These are phyloP conservation scores for Galleria mellonella DNA, from an alignment of 1,140 invertebrate species.

Conservation along the genomic window DNA sequence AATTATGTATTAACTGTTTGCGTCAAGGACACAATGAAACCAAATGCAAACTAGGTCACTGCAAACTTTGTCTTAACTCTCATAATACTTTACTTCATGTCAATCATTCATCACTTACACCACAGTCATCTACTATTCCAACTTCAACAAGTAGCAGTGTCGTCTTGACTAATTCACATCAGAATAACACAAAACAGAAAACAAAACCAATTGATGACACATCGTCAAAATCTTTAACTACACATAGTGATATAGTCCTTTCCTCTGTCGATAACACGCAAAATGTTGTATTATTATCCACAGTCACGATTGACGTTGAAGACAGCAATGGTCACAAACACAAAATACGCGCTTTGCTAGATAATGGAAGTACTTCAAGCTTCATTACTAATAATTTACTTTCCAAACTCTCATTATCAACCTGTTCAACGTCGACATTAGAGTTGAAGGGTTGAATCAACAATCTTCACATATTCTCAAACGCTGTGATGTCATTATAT, in stretches of 20 bases:
- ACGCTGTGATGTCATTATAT: conserved; percentile 21
- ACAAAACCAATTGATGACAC: no score
- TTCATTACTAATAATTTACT: background rate
- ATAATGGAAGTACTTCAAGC: conserved; percentile 2
- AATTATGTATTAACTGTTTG: conserved; percentile 15
- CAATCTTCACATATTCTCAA: conserved; percentile 19
- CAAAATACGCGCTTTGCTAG: background rate
- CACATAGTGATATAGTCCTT: no score
- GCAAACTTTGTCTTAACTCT: conserved; percentile 13
- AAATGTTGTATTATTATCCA: conserved; percentile 24
- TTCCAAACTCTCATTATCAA: background rate
- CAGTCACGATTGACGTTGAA: conserved; percentile 20
- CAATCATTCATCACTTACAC: background rate
- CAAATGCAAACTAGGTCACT: conserved; percentile 5
- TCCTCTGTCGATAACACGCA: no score
- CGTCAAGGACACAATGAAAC: conserved; percentile 4
- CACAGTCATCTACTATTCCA: no score
- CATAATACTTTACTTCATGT: conserved; percentile 21
- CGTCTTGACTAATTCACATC: conserved; percentile 7
- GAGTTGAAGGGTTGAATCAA: conserved; percentile 24
- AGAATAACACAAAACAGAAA: no score
- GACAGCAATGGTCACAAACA: background rate
- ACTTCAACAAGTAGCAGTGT: no score
- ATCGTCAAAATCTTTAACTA: no score
- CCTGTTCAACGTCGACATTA: conserved; percentile 13